Conservation (phyloP, 1,140 invertebrate species). For the Portunus trituberculatus region DNA sequence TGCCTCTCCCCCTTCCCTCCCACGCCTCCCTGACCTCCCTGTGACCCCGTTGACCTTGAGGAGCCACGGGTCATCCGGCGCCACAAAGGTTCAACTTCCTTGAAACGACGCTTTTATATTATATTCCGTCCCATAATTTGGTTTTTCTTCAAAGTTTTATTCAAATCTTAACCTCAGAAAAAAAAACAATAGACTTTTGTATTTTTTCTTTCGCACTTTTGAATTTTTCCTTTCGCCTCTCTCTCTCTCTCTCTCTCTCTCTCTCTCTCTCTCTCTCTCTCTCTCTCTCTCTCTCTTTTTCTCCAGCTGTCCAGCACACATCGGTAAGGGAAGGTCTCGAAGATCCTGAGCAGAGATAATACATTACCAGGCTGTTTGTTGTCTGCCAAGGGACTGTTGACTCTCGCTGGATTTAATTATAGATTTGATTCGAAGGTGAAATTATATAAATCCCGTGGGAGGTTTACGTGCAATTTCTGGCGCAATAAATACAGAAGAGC, state of each 20-base stretch:
- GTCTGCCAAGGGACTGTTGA: constrained; percentile 10
- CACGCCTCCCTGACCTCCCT: not conserved
- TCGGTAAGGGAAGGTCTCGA: not conserved
- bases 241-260: too few relatives aligned
- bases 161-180: too few relatives aligned
- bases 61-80: not conserved
- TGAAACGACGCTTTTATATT: not conserved
- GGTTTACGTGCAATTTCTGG: not conserved
- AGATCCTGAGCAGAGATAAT: not conserved
- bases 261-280: not conserved
- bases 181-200: not conserved
- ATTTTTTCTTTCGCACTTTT: too few relatives aligned
- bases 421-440: not conserved
- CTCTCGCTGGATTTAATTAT: not conserved
- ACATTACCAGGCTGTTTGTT: not conserved
- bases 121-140: not conserved
- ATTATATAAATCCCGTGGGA: not conserved
- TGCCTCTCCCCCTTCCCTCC: not conserved
- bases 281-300: not conserved
- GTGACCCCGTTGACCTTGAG: not conserved
- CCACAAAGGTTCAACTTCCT: not conserved
- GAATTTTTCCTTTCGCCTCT: too few relatives aligned
- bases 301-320: not conserved
- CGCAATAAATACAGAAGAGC: not conserved
- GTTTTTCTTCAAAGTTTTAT: too few relatives aligned